Conservation (phyloP, 2,888 invertebrate genomes). For the Acleris holmiana region DNA sequence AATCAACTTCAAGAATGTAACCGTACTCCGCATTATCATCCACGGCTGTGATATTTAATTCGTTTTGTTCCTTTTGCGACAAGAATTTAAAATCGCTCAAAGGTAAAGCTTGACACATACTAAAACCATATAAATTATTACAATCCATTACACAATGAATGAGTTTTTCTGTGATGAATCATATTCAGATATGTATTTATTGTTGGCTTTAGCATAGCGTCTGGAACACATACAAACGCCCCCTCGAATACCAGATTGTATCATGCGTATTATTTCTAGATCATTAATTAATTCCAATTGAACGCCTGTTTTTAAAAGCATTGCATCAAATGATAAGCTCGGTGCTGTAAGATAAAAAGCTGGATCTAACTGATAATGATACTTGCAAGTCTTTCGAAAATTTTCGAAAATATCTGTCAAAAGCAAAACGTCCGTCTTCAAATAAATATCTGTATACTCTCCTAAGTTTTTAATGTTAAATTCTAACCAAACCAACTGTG, state of each 20-base stretch:
- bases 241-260: neutral
- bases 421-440: neutral
- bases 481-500: neutral
- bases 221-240: neutral
- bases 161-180: neutral
- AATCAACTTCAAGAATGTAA: constrained; percentile 2
- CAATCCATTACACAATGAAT: neutral
- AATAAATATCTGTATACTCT: neutral
- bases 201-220: neutral
- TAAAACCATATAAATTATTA: neutral
- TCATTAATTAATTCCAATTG: neutral
- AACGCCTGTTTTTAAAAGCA: neutral
- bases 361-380: neutral
- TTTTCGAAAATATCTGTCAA: neutral
- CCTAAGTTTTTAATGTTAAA: neutral
- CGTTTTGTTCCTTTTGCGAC: neutral
- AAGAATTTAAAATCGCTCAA: neutral
- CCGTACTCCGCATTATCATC: neutral
- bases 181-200: neutral
- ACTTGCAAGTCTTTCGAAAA: neutral
- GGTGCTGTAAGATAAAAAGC: neutral
- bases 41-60: neutral
- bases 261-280: neutral
- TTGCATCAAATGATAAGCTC: neutral
- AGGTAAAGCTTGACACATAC: constrained; percentile 1